Evolutionary conservation across 1,140 invertebrate species (phyloP).

Genomic region (Zaprionus ghesquierei): DNA sequence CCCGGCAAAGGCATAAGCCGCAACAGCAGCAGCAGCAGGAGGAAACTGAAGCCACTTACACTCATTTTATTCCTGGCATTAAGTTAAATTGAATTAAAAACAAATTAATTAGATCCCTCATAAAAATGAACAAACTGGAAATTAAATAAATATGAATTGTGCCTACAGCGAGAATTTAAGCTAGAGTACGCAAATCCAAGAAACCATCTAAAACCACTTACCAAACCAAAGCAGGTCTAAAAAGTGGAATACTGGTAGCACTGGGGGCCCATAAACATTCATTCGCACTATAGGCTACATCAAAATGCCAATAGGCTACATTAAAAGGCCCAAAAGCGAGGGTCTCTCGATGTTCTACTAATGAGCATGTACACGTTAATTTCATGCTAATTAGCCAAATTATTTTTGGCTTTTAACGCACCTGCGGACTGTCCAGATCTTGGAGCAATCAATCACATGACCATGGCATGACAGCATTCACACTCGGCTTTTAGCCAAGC

Average conservation of each 20-base stretch:
- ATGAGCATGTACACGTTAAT: neutral
- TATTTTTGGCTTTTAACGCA: conserved; percentile 41
- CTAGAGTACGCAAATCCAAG: neutral
- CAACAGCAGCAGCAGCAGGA: neutral
- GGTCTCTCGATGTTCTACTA: neutral
- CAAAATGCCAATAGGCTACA: too few species aligned
- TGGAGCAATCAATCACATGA: conserved; percentile 50
- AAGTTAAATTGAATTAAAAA: conserved; percentile 80
- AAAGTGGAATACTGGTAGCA: neutral
- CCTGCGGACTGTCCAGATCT: conserved; percentile 30
- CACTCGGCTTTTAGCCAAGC: conserved; percentile 21
- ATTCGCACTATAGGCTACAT: neutral
- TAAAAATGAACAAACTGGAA: conserved; percentile 50
- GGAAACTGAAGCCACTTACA: conserved; percentile 17
- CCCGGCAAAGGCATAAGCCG: neutral
- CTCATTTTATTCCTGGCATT: conserved; percentile 56
- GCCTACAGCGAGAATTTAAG: neutral
- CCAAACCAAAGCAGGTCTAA: neutral
- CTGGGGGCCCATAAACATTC: neutral
- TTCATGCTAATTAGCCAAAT: conserved; percentile 55
- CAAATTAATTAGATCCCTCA: conserved; percentile 77
- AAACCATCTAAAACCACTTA: neutral
- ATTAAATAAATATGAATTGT: conserved; percentile 37
- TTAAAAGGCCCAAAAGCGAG: too few species aligned
- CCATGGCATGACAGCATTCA: neutral